Base-by-base conservation (phyloP, 2,113 vertebrate genomes). In the Prietella phreatophila region DNA sequence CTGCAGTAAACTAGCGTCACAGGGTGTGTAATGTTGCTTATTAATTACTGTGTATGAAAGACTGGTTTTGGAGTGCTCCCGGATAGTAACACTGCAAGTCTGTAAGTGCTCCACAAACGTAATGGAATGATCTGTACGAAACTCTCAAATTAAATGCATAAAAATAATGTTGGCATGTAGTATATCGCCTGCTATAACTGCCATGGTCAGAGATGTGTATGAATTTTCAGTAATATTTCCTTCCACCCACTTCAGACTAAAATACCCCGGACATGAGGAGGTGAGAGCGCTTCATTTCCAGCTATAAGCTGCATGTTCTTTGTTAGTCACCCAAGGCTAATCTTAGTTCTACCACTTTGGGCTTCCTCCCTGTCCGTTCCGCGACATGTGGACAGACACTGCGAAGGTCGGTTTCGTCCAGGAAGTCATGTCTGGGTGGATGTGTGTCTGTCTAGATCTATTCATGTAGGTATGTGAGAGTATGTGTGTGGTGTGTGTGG, bases 351-450 rank as follows among this genome's bases (percentile, higher is more conserved):
- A 87, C 82, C 84, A 83, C 67, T 88, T 83, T 82, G 39, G 60
- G 58, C 83, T 88, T 83, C 55, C 22, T 87, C 56, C 60, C 36
- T 83, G 78, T 47, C 30, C 2, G 17, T n/a, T n/a, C 65, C 73
- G 20, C 63, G 65, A 33, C n/a, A 36, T 65, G 65, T 81, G 85
- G 85, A 39, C 33, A 60, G 82, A 76, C 78, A 82, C 79, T 89
- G 63, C 76, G 53, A 83, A 85, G 90, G 90, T 91, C 82, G 83
- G 36, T 89, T 91, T 89, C 80, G 84, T 73, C 89, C 83, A 58
- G 65, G 9, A 86, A 86, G 86, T 4, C 39, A 1, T 84, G 85
- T 27, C 67, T 71, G 83, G 58, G 33, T 17, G 53, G 85, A 84
- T n/a, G 58, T 60, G 25, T 85, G 87, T 22, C 25, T 83, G 25